Conservation (phyloP, 1,140 invertebrate species). For the Drosophila kohkoa region DNA sequence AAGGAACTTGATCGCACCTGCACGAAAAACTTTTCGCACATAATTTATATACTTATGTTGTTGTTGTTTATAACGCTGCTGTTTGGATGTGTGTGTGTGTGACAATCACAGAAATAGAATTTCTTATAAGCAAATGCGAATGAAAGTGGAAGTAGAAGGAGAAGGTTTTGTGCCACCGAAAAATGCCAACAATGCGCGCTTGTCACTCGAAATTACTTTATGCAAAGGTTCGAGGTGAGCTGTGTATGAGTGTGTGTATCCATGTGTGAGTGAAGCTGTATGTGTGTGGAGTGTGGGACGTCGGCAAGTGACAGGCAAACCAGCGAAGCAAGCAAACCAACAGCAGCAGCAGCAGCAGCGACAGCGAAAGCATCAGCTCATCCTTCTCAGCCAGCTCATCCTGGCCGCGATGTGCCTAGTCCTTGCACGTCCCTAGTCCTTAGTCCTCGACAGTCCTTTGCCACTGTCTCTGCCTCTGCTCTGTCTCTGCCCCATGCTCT, state of each 20-base stretch:
- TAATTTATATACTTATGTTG: constrained; percentile 45
- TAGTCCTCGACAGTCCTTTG: background rate
- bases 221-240: constrained; percentile 45
- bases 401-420: background rate
- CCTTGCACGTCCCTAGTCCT: background rate
- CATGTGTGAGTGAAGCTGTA: background rate
- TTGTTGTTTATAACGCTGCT: background rate
- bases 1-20: constrained; percentile 44
- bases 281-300: constrained; percentile 16
- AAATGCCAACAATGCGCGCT: constrained; percentile 57
- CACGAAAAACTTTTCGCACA: constrained; percentile 55
- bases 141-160: background rate
- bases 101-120: constrained; percentile 64
- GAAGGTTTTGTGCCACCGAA: constrained; percentile 24
- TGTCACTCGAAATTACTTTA: constrained; percentile 60
- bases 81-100: constrained; percentile 24
- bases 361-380: constrained; percentile 28
- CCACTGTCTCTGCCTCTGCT: background rate
- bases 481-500: background rate
- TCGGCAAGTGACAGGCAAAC: constrained; percentile 41
- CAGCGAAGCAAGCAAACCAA: constrained; percentile 25
- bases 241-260: constrained; percentile 4
- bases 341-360: constrained; percentile 24
- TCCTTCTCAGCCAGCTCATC: constrained; percentile 32
- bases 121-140: constrained; percentile 49